Base-by-base conservation (phyloP, 92 coral and sea anemone species). In the Virgularia gustaviana region DNA sequence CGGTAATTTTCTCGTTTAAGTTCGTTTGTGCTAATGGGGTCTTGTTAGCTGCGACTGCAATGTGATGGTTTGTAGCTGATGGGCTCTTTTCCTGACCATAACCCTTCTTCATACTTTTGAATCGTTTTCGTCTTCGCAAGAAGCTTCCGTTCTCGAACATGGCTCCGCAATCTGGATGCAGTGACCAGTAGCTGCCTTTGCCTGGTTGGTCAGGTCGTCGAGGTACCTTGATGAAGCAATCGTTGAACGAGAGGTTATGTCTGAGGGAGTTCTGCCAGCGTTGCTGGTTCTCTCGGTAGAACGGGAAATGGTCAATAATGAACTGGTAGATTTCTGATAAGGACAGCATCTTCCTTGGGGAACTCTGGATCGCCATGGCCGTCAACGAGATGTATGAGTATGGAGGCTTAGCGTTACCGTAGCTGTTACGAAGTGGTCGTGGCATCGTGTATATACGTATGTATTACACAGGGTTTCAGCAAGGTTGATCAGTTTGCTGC, bases 351-450 rank as follows among this genome's bases (percentile, higher is more conserved):
- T 68, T 68, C 24, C 75, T 49, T 0, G 75, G 61, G 28, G 75
- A 68, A 47, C 75, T 68, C 15, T 68, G 75, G 36, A 68, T 68
- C 11, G 75, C 75, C 75, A 68, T 68, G 15, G 75, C 75, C 18
- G 75, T 68, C 60, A 68, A 27, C 16, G 75, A 68, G 44, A 68
- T 68, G 16, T 68, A 68, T 0, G 41, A 25, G 32, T 68, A 68
- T 1, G 75, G 75, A 15, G 75, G 75, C 45, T 68, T 68, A 23
- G 75, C 75, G 55, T 96, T 94, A 13, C 99, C 99, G 65, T 94
- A 94, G 78, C 99, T 94, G 79, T 94, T 94, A 71, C 99, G 75
- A 16, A 94, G 61, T 43, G 99, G 99, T 61, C 99, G 57, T n/a
- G 99, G 99, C 99, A 94, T 94, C 27, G 35, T 79, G 81, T 4